Evolutionary conservation across 1,140 invertebrate species (phyloP).

Genomic region (Lucilia sericata): DNA sequence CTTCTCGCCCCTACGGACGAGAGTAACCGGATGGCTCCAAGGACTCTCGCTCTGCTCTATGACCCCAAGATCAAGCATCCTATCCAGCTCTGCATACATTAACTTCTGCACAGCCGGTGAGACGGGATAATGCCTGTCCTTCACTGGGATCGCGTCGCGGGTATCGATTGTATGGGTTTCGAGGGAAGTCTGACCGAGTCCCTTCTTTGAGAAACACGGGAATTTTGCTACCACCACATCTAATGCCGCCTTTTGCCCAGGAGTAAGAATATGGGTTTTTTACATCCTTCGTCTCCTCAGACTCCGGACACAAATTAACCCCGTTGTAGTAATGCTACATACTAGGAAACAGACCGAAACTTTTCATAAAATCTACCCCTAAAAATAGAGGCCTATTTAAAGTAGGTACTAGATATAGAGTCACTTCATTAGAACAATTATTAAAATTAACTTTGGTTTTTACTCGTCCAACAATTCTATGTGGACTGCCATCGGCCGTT

Average conservation of each 20-base stretch:
- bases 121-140: not conserved
- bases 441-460: too few species aligned
- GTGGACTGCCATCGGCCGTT: too few species aligned
- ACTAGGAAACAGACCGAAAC: not conserved
- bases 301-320: not conserved
- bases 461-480: too few species aligned
- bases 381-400: not conserved
- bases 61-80: too few species aligned
- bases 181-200: not conserved
- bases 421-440: too few species aligned
- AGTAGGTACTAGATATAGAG: too few species aligned
- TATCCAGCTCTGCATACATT: too few species aligned
- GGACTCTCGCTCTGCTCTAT: too few species aligned
- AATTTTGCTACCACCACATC: not conserved
- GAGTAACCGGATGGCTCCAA: too few species aligned
- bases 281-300: not conserved
- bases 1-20: too few species aligned
- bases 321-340: not conserved
- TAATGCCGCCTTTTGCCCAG: not conserved
- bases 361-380: not conserved
- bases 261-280: not conserved
- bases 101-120: too few species aligned
- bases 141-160: not conserved
- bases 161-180: constrained; percentile 1
- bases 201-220: not conserved